These are phyloP conservation scores for Syngnathus floridae DNA, from an alignment of 2,113 vertebrate genomes.

Conservation along the genomic window DNA sequence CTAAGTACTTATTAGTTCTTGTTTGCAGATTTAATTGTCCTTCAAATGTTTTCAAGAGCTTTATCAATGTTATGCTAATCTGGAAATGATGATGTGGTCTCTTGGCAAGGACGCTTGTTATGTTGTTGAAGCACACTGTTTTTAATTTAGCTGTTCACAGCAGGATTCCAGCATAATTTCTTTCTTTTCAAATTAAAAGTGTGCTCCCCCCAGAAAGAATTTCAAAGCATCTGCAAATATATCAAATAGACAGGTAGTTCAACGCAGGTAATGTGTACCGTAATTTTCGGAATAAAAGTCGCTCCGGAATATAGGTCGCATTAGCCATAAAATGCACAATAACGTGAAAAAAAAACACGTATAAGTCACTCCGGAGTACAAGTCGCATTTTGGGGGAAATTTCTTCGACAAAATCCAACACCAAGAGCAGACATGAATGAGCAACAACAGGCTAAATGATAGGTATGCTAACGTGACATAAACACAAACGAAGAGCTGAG, in stretches of 20 bases:
- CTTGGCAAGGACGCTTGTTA: background rate
- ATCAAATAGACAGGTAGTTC: background rate
- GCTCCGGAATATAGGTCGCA: no score
- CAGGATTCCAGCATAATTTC: background rate
- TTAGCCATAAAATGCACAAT: no score
- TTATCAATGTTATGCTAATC: background rate
- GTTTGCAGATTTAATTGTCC: slow-evolving; percentile 5
- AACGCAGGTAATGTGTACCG: background rate
- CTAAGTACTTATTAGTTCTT: background rate
- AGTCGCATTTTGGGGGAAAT: no score
- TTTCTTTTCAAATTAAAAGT: background rate
- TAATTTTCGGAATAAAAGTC: no score
- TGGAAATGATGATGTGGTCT: background rate
- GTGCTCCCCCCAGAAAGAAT: background rate
- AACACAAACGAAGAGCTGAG: no score
- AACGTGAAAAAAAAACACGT: no score
- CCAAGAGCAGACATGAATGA: no score
- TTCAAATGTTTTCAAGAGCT: background rate
- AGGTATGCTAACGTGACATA: no score
- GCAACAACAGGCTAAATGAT: no score
- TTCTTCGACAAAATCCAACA: no score
- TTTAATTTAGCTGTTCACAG: background rate
- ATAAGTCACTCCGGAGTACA: no score
- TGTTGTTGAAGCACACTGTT: background rate
- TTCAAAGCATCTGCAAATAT: background rate